Percentiles rank a stretch among this genome's conserved stretches.
phyloP scores from a whole-genome alignment of 2,888 invertebrate genomes.

The Epistrophe grossulariae region DNA sequence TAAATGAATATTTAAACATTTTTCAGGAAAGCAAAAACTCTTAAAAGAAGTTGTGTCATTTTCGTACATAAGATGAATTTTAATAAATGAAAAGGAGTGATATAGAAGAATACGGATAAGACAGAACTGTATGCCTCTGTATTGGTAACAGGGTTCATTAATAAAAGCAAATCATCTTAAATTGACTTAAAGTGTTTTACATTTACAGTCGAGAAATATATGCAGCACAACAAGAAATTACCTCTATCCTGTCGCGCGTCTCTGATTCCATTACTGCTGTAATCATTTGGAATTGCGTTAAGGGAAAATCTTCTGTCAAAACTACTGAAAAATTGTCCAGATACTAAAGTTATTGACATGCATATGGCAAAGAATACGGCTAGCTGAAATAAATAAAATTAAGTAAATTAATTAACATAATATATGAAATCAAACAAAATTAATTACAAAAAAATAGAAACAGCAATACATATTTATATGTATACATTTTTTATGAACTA shows the following conservation, averaged over 20 bases:
- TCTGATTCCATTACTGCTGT: slow-evolving; percentile 77
- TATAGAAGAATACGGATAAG: too few species aligned
- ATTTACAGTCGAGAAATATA: neutral
- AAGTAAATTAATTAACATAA: neutral
- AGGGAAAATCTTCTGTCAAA: slow-evolving; percentile 79
- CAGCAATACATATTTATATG: too few species aligned
- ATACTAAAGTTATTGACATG: slow-evolving; percentile 81
- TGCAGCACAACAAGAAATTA: slow-evolving; percentile 72
- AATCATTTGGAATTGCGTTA: slow-evolving; percentile 78
- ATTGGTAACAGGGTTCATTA: too few species aligned
- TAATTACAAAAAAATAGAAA: neutral
- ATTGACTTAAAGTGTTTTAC: too few species aligned
- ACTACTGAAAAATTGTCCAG: slow-evolving; percentile 81
- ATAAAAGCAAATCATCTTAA: too few species aligned
- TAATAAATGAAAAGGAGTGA: too few species aligned
- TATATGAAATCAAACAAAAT: neutral
- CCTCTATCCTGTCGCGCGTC: slow-evolving; percentile 84
- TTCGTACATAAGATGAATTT: too few species aligned
- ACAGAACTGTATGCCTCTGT: too few species aligned
- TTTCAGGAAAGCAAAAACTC: too few species aligned
- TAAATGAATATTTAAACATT: too few species aligned
- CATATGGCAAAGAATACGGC: slow-evolving; percentile 80
- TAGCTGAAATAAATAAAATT: slow-evolving; percentile 79
- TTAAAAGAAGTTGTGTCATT: too few species aligned
- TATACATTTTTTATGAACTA: neutral